Conservation (phyloP, 2,113 vertebrate species). For the Triplophysa tibetana region DNA sequence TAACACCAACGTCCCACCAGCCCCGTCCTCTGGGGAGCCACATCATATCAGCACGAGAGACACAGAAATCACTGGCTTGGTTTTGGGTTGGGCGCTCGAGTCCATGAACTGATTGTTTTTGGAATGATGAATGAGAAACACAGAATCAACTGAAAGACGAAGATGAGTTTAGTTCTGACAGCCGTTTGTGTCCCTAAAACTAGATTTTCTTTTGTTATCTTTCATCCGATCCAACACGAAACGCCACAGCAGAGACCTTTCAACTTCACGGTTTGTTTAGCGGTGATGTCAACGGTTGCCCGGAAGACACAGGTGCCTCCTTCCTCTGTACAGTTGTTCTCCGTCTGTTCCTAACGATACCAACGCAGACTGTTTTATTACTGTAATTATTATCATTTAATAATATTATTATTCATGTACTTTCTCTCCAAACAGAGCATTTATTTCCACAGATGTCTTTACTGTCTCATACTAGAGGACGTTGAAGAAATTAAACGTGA, state of each 20-base stretch:
- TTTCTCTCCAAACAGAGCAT: slow-evolving; percentile 71
- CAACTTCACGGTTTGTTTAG: slow-evolving; percentile 80
- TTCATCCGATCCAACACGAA: slow-evolving; percentile 53
- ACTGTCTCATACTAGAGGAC: slow-evolving; percentile 92
- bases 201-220: slow-evolving; percentile 89
- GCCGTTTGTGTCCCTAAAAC: slow-evolving; percentile 77
- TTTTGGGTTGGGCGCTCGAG: neutral
- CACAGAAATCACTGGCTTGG: neutral
- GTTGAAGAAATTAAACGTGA: slow-evolving; percentile 82
- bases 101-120: neutral
- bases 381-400: slow-evolving; percentile 64
- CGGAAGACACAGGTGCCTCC: slow-evolving; percentile 88
- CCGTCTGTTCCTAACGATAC: slow-evolving; percentile 84
- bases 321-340: slow-evolving; percentile 87
- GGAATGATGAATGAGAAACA: neutral
- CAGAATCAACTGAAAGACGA: too few species aligned
- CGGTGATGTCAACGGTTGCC: slow-evolving; percentile 86
- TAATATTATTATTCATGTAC: slow-evolving; percentile 69
- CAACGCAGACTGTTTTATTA: slow-evolving; percentile 81
- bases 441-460: slow-evolving; percentile 82
- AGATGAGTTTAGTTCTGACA: too few species aligned
- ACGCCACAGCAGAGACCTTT: slow-evolving; percentile 57
- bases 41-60: neutral
- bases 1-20: neutral
- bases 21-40: neutral